A percentile compares a stretch with the other conserved stretches of the same genome.
Evolutionary conservation across 1,140 invertebrate genomes (phyloP).

Genomic region (Proales similis): DNA sequence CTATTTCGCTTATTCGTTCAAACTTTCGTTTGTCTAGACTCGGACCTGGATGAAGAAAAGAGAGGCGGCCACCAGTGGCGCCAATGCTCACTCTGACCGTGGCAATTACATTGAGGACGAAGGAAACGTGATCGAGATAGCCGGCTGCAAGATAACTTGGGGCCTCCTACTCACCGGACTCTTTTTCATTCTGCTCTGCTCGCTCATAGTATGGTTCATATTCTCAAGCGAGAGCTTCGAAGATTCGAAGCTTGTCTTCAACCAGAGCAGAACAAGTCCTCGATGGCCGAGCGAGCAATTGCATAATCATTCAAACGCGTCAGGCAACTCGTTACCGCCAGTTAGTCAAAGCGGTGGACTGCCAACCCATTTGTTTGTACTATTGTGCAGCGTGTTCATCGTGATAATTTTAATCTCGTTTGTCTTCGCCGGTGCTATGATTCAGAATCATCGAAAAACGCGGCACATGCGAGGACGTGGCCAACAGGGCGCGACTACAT

Average conservation of each 20-base stretch:
- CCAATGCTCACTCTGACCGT: background rate
- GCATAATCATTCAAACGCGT: slow-evolving; percentile 14
- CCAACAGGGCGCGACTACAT: background rate
- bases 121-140: slow-evolving; percentile 16
- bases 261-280: background rate
- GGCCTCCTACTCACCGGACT: slow-evolving; percentile 18
- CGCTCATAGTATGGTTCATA: slow-evolving; percentile 25
- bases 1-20: too few relatives aligned
- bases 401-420: slow-evolving; percentile 22
- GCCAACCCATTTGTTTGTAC: slow-evolving; percentile 13
- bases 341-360: too few relatives aligned
- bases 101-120: background rate
- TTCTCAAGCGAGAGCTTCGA: slow-evolving; percentile 26
- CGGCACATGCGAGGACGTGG: too few relatives aligned
- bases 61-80: too few relatives aligned
- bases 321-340: too few relatives aligned
- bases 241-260: background rate
- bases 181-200: slow-evolving; percentile 7
- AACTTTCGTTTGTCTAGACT: background rate
- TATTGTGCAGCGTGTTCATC: slow-evolving; percentile 33
- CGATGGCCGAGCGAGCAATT: background rate
- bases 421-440: slow-evolving; percentile 25
- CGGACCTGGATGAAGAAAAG: background rate
- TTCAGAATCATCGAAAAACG: slow-evolving; percentile 19
- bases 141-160: slow-evolving; percentile 8